These are phyloP conservation scores for Eulithis testata DNA, from an alignment of 2,888 invertebrate genomes.

Conservation along the genomic window DNA sequence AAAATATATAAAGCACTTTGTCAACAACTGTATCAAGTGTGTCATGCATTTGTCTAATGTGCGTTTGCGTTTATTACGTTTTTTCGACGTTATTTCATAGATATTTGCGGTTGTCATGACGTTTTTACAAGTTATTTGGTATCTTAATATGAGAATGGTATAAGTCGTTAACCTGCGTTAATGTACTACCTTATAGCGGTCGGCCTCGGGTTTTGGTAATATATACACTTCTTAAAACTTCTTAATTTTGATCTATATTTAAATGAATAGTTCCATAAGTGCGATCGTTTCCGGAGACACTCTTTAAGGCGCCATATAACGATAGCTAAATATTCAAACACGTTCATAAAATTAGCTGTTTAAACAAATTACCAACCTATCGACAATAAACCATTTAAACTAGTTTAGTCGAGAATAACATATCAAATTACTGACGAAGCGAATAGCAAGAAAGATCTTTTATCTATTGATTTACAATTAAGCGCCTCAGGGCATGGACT, in stretches of 20 bases:
- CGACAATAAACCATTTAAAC: constrained; percentile 21
- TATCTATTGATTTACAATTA: constrained; percentile 41
- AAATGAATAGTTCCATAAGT: neutral
- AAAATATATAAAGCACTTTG: constrained; percentile 1
- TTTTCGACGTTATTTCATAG: constrained; percentile 22
- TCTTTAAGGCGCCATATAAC: constrained; percentile 11
- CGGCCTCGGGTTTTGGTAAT: neutral
- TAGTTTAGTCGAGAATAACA: constrained; percentile 24
- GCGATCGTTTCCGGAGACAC: constrained; percentile 1
- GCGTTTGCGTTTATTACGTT: constrained; percentile 12
- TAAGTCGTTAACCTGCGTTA: constrained; percentile 18
- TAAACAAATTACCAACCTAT: constrained; percentile 17
- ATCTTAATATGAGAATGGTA: constrained; percentile 14
- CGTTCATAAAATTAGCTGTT: constrained; percentile 15
- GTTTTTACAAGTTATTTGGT: constrained; percentile 12
- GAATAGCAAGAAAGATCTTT: constrained; percentile 26
- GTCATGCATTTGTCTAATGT: constrained; percentile 26
- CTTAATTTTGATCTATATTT: neutral
- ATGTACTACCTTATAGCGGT: constrained; percentile 2
- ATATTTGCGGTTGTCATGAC: constrained; percentile 23
- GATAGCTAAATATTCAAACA: constrained; percentile 7
- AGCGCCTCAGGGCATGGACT: constrained; percentile 59
- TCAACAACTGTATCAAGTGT: constrained; percentile 9
- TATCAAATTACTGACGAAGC: constrained; percentile 30
- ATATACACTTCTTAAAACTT: no score